Evolutionary conservation across 2,797 vertebrate species (phyloP), one percentile per base, ranked within the genome.

Genomic region (Onychomys leucogaster): DNA sequence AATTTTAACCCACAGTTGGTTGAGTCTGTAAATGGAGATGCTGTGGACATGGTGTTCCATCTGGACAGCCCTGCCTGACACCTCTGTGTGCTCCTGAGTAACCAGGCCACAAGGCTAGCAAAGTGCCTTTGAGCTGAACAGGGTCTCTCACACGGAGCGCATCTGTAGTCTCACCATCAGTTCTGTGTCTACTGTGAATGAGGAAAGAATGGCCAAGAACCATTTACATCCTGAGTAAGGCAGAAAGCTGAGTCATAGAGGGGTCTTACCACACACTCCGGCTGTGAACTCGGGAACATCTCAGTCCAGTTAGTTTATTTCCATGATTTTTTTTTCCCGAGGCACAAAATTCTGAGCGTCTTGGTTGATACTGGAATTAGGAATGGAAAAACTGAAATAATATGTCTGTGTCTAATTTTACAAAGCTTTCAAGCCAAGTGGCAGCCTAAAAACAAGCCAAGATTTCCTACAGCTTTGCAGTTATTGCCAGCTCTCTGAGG

Each of bases 301-400:
- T 63, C 59, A 97, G 99, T 99, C 98, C 99, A 27, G 19, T 91
- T 57, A 67, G 37, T 41, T 73, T 80, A 43, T 96, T 96, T 90
- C 71, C 65, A 52, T 90, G 37, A 90, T 76, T 81, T 63, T 89
- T 71, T 52, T 52, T 16, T 29, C 4, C 49, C 43, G 52, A 57
- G 76, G 55, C 52, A 88, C 63, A 90, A 88, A 27, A 55, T 87
- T 94, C 71, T 81, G 57, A 92, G 88, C 61, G 85, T 49, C 11
- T 85, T 86, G 52, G 49, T 90, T 80, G 69, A 94, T 94, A 81
- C 65, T 85, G 87, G 90, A 93, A 55, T 77, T 21, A 84, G 71
- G 59, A 88, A 91, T 2, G 94, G 97, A 94, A 96, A 93, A 91
- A 95, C 12, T 97, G 92, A 90, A 75, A 91, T 93, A 91, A 94